Percentiles rank a stretch among this genome's conserved stretches.
Conservation (phyloP, 2,888 invertebrate genomes). For the Dexiosoma caninum region DNA sequence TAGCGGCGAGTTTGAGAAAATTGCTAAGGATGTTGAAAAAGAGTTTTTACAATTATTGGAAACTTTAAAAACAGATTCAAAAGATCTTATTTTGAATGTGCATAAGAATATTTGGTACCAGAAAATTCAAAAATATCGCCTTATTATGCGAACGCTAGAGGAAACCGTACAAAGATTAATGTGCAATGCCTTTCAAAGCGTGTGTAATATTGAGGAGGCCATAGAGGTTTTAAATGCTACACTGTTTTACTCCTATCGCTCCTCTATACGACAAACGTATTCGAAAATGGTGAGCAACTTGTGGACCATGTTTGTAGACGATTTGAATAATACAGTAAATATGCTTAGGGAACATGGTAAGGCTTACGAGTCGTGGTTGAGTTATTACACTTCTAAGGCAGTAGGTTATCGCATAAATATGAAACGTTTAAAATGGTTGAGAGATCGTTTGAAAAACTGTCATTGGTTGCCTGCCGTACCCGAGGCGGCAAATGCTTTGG, state of each 20-base stretch:
- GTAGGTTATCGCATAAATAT: conserved; percentile 84
- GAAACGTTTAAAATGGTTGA: conserved; percentile 81
- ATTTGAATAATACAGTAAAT: conserved; percentile 85
- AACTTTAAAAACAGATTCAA: conserved; percentile 81
- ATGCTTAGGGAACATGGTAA: conserved; percentile 82
- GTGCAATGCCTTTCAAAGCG: conserved; percentile 86
- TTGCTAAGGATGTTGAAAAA: conserved; percentile 85
- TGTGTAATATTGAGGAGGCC: conserved; percentile 89
- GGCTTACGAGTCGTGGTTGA: conserved; percentile 83
- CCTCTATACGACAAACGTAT: conserved; percentile 84
- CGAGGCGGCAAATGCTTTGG: conserved; percentile 80
- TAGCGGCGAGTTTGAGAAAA: conserved; percentile 83
- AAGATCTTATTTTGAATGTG: conserved; percentile 84
- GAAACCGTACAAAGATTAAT: conserved; percentile 90
- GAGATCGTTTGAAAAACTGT: conserved; percentile 84
- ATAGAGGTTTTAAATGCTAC: conserved; percentile 87
- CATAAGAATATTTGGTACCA: conserved; percentile 88
- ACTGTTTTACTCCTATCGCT: conserved; percentile 87
- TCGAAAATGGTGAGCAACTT: conserved; percentile 83
- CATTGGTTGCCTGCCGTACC: conserved; percentile 88
- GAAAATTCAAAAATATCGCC: conserved; percentile 77
- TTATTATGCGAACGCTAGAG: conserved; percentile 80
- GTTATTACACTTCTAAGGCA: conserved; percentile 86
- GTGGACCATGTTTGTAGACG: conserved; percentile 86
- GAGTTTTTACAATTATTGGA: conserved; percentile 83